Evolutionary conservation across 2,797 vertebrate genomes (phyloP), one percentile per base, ranked within the genome.

Genomic region (Tangara arthus): DNA sequence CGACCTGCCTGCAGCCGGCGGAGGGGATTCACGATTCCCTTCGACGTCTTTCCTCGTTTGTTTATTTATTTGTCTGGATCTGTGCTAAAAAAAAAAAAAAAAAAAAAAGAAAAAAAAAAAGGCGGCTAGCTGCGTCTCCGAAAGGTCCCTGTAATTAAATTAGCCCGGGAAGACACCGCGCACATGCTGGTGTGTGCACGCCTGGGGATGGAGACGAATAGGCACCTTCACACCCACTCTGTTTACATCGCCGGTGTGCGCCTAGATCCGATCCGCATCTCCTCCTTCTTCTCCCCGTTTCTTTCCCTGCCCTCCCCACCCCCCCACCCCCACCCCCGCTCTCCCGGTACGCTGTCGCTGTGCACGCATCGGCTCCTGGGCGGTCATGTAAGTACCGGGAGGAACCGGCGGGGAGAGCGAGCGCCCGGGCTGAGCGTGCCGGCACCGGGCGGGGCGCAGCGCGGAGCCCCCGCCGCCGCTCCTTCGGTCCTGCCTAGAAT

Each of bases 321-420:
- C 18, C 5, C 8, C 32, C 47, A 1, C 5, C 6, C 3, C 15
- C 6, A 2, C 5, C 12, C 11, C 4, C 7, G 10, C 27, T 73
- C 35, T 34, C 55, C 50, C 65, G 30, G 6, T 41, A 21, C 15
- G 35, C 11, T 93, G 2, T 71, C 42, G 9, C 65, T 49, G 90
- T 32, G 61, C 63, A 14, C 63, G 50, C 80, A 66, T 37, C 89
- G 28, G 78, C 66, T 91, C 91, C 90, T 26, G 15, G 65, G 92
- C 87, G 64, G 70, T 96, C 90, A 68, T 65, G 90, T 85, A 95
- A 97, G 96, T 89, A 95, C 94, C 86, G 72, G 82, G 90, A 87
- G 50, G 56, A 50, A 41, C 21, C 30, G 80, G 82, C 41, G 77
- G 86, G 59, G 49, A 49, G 56, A 89, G 55, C 75, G 60, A 86